Percentiles rank a stretch among this genome's conserved stretches.
Conservation (phyloP, 1,140 invertebrate genomes). For the Drosophila navojoa region DNA sequence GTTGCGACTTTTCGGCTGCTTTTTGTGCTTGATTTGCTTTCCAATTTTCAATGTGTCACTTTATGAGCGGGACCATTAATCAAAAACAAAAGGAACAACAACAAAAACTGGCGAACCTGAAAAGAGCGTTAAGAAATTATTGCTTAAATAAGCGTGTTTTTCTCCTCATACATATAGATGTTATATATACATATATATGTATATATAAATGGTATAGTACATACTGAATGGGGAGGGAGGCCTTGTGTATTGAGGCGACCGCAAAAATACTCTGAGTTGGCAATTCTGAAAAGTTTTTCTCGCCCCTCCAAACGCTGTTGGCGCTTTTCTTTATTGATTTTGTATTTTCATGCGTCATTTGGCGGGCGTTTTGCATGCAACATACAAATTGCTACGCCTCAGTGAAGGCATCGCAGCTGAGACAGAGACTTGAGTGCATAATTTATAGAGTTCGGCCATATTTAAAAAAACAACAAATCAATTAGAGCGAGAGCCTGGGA, state of each 20-base stretch:
- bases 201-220: not conserved
- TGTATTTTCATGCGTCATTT: slow-evolving; percentile 72
- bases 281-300: slow-evolving; percentile 49
- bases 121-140: slow-evolving; percentile 72
- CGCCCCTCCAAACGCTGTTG: not conserved
- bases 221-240: slow-evolving; percentile 22
- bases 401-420: slow-evolving; percentile 3
- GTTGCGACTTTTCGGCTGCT: slow-evolving; percentile 65
- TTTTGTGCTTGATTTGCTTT: slow-evolving; percentile 81
- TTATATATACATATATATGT: not conserved
- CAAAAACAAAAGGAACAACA: slow-evolving; percentile 64
- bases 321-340: slow-evolving; percentile 69
- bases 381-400: slow-evolving; percentile 39
- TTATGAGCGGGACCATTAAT: slow-evolving; percentile 79
- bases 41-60: slow-evolving; percentile 82
- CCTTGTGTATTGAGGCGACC: slow-evolving; percentile 70
- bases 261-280: slow-evolving; percentile 69
- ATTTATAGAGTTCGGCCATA: slow-evolving; percentile 55
- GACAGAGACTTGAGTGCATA: slow-evolving; percentile 40
- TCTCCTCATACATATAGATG: not conserved
- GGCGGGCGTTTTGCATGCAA: slow-evolving; percentile 59
- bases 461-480: slow-evolving; percentile 66
- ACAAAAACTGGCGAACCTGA: slow-evolving; percentile 25
- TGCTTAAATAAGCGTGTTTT: slow-evolving; percentile 79
- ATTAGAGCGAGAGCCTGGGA: slow-evolving; percentile 20